Percentiles rank a stretch among this genome's conserved stretches.
Evolutionary conservation across 2,888 invertebrate species (phyloP).

Genomic region (Acronicta alni): DNA sequence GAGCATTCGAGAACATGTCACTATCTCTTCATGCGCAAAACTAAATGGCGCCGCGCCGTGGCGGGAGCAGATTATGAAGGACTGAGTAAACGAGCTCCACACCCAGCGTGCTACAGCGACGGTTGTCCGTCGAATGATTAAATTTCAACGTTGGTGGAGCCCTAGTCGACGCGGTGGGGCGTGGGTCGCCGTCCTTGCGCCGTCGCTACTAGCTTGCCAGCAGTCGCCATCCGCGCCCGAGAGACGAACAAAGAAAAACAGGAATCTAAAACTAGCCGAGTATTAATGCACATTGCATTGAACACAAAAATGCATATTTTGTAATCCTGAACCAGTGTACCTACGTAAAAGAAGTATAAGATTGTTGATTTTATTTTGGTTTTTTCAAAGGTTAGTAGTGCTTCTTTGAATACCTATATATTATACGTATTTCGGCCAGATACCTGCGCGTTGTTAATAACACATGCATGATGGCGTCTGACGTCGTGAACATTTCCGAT

Average conservation of each 20-base stretch:
- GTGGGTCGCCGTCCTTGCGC: conserved; percentile 68
- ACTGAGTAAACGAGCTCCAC: conserved; percentile 25
- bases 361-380: conserved; percentile 53
- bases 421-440: conserved; percentile 48
- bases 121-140: conserved; percentile 66
- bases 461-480: conserved; percentile 64
- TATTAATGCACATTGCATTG: conserved; percentile 61
- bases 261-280: conserved; percentile 54
- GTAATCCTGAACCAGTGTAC: conserved; percentile 56
- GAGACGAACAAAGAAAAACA: conserved; percentile 62
- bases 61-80: conserved; percentile 29
- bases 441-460: conserved; percentile 33
- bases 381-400: conserved; percentile 74
- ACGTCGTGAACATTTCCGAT: conserved; percentile 55
- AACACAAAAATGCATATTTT: conserved; percentile 65
- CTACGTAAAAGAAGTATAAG: conserved; percentile 64
- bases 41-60: conserved; percentile 42
- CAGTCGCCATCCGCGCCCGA: conserved; percentile 73
- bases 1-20: conserved; percentile 49
- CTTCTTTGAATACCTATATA: conserved; percentile 60
- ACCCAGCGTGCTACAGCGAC: conserved; percentile 45
- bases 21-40: conserved; percentile 27
- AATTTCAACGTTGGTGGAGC: conserved; percentile 56
- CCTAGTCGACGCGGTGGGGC: conserved; percentile 68
- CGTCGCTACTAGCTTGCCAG: conserved; percentile 59